phyloP scores from a whole-genome alignment of 1,140 invertebrate genomes.

The Halyomorpha halys region DNA sequence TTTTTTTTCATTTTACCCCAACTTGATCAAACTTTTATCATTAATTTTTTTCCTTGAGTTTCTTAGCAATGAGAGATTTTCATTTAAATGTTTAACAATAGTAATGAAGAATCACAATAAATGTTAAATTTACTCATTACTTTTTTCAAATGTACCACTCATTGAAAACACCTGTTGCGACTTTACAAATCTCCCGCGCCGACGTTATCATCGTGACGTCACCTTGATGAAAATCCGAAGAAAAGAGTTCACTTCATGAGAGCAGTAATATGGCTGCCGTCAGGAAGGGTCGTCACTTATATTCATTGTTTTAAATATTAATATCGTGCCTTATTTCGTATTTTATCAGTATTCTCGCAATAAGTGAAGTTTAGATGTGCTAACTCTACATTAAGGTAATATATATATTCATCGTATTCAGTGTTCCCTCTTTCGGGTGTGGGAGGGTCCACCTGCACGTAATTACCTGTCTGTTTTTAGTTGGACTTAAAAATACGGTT shows the following conservation, averaged over 20 bases:
- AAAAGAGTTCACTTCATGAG: background rate
- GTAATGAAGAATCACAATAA: too few relatives aligned
- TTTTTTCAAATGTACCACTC: too few relatives aligned
- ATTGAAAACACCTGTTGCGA: constrained; percentile 4
- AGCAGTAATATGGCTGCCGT: constrained; percentile 12
- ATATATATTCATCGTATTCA: too few relatives aligned
- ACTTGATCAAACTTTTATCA: too few relatives aligned
- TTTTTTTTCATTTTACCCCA: too few relatives aligned
- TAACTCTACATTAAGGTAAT: background rate
- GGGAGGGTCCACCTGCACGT: constrained; percentile 14
- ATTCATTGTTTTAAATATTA: background rate
- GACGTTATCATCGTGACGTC: background rate
- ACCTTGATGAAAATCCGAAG: background rate
- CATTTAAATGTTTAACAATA: too few relatives aligned
- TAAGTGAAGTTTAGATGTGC: background rate
- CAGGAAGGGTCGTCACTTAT: background rate
- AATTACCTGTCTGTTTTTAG: too few relatives aligned
- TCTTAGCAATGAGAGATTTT: too few relatives aligned
- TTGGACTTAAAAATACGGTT: too few relatives aligned
- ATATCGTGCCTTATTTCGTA: constrained; percentile 7
- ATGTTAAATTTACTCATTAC: too few relatives aligned
- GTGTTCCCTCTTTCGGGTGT: background rate
- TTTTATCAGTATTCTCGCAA: constrained; percentile 1
- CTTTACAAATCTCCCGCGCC: constrained; percentile 2
- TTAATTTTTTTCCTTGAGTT: too few relatives aligned